Base-by-base conservation (phyloP, 2,797 vertebrate species). In the Centroberyx gerrardi region DNA sequence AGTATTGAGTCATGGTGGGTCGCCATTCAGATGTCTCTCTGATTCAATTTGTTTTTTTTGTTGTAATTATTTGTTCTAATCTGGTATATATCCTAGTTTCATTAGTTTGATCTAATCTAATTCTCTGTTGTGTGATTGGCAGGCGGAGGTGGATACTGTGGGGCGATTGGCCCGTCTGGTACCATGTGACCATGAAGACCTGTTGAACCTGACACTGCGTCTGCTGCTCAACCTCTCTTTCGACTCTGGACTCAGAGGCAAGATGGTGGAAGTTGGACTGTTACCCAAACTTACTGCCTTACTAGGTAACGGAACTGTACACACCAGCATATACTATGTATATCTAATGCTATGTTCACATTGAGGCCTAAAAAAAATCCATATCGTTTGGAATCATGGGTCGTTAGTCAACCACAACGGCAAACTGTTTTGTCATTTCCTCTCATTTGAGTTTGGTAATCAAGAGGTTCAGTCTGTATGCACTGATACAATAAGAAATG, bases 191-290 rank as follows among this genome's bases (percentile, higher is more conserved):
- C 97, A 99, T 5, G 97, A 99, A 81, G 98, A 99, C 83, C 93
- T 99, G 72, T 87, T 98, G 75, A 99, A 97, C 64, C 94, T 99
- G 80, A 97, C 96, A 5, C 95, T 99, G 60, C 95, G 97, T 28
- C 96, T 99, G 83, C 92, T 99, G 36, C 93, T 98, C 62, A 99
- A 99, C 80, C 96, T 99, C 5, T 99, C 98, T 13, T 99, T 99
- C 72, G 97, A 99, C 93, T 97, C 97, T 18, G 94, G 96, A 68
- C 96, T 99, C 72, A 94, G 97, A 85, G 97, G 96, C 87, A 99
- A 97, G 94, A 99, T 99, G 97, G 97, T 99, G 52, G 97, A 98
- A 93, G 97, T 96, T 44, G 98, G 97, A 75, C 94, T 99, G 62
- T 95, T 99, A 13, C 92, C 91, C 0, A 88, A 92, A 80, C 74